phyloP scores from a whole-genome alignment of 2,888 invertebrate genomes.

The Mythimna vitellina region DNA sequence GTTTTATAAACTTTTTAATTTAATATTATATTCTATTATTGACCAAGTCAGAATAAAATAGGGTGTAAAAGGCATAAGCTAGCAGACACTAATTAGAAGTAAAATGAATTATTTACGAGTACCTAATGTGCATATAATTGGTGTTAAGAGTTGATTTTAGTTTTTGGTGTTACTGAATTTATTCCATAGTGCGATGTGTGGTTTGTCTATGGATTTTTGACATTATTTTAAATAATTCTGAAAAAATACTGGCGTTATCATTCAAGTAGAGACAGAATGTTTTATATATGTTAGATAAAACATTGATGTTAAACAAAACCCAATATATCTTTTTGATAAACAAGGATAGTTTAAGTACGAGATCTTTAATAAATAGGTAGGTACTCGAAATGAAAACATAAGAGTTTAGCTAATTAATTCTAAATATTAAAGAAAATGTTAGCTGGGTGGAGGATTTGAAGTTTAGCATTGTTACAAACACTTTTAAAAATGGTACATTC shows the following conservation, averaged over 20 bases:
- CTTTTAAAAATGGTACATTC: slow-evolving; percentile 15
- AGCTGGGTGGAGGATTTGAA: slow-evolving; percentile 55
- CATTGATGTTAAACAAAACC: no score
- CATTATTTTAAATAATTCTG: background rate
- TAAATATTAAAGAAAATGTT: slow-evolving; percentile 44
- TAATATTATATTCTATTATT: slow-evolving; percentile 71
- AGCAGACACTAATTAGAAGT: slow-evolving; percentile 80
- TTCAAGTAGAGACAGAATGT: background rate
- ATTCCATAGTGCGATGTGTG: background rate
- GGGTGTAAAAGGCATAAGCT: slow-evolving; percentile 77
- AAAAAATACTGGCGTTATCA: background rate
- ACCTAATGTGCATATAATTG: slow-evolving; percentile 33
- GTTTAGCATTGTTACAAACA: slow-evolving; percentile 55
- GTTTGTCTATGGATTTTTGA: background rate
- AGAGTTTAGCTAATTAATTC: slow-evolving; percentile 38
- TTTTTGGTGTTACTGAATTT: background rate
- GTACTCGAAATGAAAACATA: slow-evolving; percentile 49
- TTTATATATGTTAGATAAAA: background rate
- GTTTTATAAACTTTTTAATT: slow-evolving; percentile 82
- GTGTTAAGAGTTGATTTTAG: slow-evolving; percentile 11
- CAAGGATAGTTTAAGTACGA: background rate
- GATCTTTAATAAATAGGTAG: slow-evolving; percentile 12
- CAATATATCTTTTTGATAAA: background rate
- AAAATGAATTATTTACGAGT: slow-evolving; percentile 45
- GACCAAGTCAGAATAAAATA: slow-evolving; percentile 81